Evolutionary conservation across 2,888 invertebrate species (phyloP).

Genomic region (Nomada fucata): DNA sequence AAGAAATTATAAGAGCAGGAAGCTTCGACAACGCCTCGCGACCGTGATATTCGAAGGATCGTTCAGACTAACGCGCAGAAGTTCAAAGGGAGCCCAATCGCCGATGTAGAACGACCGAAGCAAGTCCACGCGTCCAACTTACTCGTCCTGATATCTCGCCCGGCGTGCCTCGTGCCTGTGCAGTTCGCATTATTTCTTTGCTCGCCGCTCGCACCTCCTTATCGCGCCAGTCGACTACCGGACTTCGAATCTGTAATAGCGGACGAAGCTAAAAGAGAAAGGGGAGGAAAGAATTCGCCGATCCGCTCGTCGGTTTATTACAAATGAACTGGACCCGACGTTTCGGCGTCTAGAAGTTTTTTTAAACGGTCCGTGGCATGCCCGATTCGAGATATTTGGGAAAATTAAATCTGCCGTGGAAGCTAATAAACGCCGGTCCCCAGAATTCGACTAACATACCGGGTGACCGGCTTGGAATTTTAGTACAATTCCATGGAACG

Average conservation of each 20-base stretch:
- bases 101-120: conserved; percentile 32
- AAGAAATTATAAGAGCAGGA: neutral
- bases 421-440: conserved; percentile 7
- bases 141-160: conserved; percentile 46
- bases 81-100: conserved; percentile 46
- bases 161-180: conserved; percentile 50
- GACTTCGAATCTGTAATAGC: conserved; percentile 16
- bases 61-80: neutral
- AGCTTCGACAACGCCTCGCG: conserved; percentile 17
- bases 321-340: neutral
- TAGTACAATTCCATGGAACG: too few species aligned
- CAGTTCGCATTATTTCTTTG: conserved; percentile 48
- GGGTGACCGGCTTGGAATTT: neutral
- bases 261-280: neutral
- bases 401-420: conserved; percentile 17
- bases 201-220: conserved; percentile 51
- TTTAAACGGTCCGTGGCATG: neutral
- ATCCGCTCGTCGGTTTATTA: neutral
- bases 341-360: neutral
- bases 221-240: conserved; percentile 49
- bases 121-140: conserved; percentile 39
- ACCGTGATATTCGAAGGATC: conserved; percentile 37
- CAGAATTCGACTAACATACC: conserved; percentile 4
- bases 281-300: neutral
- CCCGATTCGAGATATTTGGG: conserved; percentile 8